Conservation (phyloP, 37 sponge, comb jelly and placozoan species). For the Crambe crambe region DNA sequence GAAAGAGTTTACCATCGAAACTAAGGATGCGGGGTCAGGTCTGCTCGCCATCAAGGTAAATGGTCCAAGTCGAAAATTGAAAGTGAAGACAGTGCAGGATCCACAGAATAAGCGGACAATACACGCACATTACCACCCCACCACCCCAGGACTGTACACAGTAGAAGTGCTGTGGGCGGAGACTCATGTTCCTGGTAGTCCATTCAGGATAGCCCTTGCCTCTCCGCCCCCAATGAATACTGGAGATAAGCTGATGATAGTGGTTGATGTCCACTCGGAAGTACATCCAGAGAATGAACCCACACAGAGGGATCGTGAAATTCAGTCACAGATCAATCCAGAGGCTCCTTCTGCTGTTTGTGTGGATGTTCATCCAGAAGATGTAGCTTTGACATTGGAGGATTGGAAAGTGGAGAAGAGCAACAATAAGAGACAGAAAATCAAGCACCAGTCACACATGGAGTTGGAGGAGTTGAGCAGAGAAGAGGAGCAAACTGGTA, state of each 20-base stretch:
- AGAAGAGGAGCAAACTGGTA: too few relatives aligned
- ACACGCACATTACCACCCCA: conserved; percentile 55
- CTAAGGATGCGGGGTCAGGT: conserved; percentile 60
- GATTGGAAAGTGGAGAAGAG: too few relatives aligned
- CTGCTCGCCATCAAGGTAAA: conserved; percentile 55
- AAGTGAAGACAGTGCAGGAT: conserved; percentile 46
- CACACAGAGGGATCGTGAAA: too few relatives aligned
- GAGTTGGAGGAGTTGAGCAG: not conserved
- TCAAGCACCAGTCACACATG: not conserved
- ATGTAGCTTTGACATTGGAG: not conserved
- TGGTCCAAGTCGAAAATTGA: conserved; percentile 65
- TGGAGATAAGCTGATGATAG: not conserved
- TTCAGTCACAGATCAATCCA: too few relatives aligned
- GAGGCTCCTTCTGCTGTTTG: too few relatives aligned
- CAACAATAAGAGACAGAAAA: not conserved
- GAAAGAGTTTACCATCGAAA: conserved; percentile 60
- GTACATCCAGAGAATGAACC: too few relatives aligned
- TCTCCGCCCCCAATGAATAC: not conserved
- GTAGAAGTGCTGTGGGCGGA: conserved; percentile 66
- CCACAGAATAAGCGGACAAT: conserved; percentile 54
- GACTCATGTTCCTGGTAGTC: conserved; percentile 68
- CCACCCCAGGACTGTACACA: conserved; percentile 39
- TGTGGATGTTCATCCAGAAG: not conserved
- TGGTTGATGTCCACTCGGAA: not conserved
- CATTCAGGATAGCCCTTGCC: conserved; percentile 27